Evolutionary conservation across 2,797 vertebrate genomes (phyloP), one percentile per base, ranked within the genome.

Genomic region (Alosa sapidissima): DNA sequence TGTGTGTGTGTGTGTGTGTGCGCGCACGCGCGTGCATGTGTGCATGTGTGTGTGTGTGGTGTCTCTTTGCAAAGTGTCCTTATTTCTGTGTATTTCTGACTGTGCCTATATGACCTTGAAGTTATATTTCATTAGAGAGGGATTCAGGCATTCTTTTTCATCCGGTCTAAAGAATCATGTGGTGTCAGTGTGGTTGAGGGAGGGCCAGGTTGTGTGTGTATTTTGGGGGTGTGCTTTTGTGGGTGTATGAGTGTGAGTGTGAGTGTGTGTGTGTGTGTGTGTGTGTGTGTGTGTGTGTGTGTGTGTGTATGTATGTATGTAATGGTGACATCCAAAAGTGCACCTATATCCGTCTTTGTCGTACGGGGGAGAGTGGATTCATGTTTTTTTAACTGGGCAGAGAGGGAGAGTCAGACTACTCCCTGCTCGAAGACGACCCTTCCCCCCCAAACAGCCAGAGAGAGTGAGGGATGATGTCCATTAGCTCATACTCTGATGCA

Each of bases 361-460:
- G 89, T 91, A 88, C 86, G 45, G 60, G 65, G 78, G 72, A 87
- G 84, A 89, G 84, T 33, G 84, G 91, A 89, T 88, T 91, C 89
- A 89, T 93, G 93, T 92, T 92, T 58, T 54, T 91, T 51, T 89
- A 91, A 90, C 89, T 90, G 88, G 91, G 88, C 89, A 90, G 83
- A 86, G 86, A 87, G 86, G 86, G 58, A 82, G 88, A 84, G 47
- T 62, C 33, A 84, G 78, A 36, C 89, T 84, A 87, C 82, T 87
- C 85, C 91, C 88, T 88, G 82, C 83, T 91, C 86, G 83, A 90
- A 52, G 45, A 9, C 14, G 19, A 41, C 83, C 28, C 11, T 62
- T 45, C 84, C 84, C 81, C 81, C 49, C 84, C 84, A 28, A 47
- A 65, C 84, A 65, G 24, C 33, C 45, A 45, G 68, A 10, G 81